Evolutionary conservation across 64 coral and sea anemone genomes (phyloP).

Genomic region (Exaiptasia diaphana): DNA sequence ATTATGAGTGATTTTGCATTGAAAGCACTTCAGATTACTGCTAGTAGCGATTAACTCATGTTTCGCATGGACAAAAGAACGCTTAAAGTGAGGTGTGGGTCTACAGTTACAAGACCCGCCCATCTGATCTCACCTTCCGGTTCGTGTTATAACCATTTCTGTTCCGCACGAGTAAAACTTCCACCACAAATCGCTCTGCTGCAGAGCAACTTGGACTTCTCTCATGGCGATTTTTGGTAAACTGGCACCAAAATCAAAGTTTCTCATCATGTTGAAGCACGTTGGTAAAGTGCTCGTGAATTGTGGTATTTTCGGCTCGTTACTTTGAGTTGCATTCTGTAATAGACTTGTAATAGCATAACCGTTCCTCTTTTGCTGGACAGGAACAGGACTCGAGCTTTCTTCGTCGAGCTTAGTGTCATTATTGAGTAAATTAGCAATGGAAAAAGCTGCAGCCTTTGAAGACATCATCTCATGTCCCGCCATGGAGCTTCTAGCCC

Average conservation of each 20-base stretch:
- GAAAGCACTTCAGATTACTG: too few species aligned
- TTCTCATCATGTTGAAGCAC: slow-evolving; percentile 63
- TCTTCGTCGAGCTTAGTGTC: not conserved
- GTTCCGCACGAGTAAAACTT: slow-evolving; percentile 89
- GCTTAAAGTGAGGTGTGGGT: too few species aligned
- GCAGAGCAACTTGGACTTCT: slow-evolving; percentile 81
- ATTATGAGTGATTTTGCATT: too few species aligned
- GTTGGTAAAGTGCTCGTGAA: slow-evolving; percentile 40
- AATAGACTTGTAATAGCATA: not conserved
- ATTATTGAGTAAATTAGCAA: slow-evolving; percentile 62
- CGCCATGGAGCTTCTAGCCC: not conserved
- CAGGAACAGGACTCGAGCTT: not conserved
- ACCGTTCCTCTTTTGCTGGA: not conserved
- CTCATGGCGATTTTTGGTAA: slow-evolving; percentile 30
- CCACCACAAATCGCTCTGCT: slow-evolving; percentile 93
- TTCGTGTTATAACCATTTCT: slow-evolving; percentile 90
- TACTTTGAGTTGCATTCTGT: not conserved
- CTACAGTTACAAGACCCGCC: too few species aligned
- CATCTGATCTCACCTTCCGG: slow-evolving; percentile 88
- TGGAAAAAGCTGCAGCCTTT: slow-evolving; percentile 82
- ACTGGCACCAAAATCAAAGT: slow-evolving; percentile 12
- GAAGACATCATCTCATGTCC: slow-evolving; percentile 63
- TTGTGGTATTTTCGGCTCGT: not conserved
- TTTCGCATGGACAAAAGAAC: too few species aligned
- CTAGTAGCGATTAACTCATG: too few species aligned